Evolutionary conservation across 2,888 invertebrate genomes (phyloP).

Genomic region (Graphium colonna): DNA sequence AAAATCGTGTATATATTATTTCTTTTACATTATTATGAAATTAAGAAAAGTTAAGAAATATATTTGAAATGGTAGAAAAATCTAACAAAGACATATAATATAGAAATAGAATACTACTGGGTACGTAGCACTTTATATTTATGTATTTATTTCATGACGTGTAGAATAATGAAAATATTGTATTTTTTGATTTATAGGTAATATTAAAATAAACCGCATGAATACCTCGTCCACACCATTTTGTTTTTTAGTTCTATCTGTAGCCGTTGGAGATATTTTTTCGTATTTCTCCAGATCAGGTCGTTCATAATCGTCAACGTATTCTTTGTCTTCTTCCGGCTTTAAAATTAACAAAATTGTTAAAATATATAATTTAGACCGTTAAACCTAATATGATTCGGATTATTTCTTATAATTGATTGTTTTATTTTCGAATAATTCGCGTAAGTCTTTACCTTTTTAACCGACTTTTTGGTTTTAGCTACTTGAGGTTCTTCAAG

Average conservation of each 20-base stretch:
- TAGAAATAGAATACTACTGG: too few relatives aligned
- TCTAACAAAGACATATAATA: too few relatives aligned
- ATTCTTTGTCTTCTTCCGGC: slow-evolving; percentile 73
- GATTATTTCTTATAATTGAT: not conserved
- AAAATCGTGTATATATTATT: slow-evolving; percentile 28
- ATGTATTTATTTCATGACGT: too few relatives aligned
- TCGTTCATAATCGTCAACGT: slow-evolving; percentile 86
- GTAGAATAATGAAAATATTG: too few relatives aligned
- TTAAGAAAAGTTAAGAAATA: too few relatives aligned
- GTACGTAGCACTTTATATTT: too few relatives aligned
- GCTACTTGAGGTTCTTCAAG: slow-evolving; percentile 63
- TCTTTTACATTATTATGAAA: not conserved
- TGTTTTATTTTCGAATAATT: too few relatives aligned
- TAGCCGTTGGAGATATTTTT: slow-evolving; percentile 70
- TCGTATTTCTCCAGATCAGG: slow-evolving; percentile 86
- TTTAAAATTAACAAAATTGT: slow-evolving; percentile 37
- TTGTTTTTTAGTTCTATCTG: slow-evolving; percentile 65
- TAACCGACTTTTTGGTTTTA: slow-evolving; percentile 55
- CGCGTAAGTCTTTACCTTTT: slow-evolving; percentile 52
- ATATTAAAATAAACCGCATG: slow-evolving; percentile 7
- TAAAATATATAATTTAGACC: too few relatives aligned
- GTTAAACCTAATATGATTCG: not conserved
- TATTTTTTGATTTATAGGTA: not conserved
- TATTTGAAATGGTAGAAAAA: too few relatives aligned
- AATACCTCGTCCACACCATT: slow-evolving; percentile 67